Base-by-base conservation (phyloP, 2,797 vertebrate species). In the Spinus pinus region DNA sequence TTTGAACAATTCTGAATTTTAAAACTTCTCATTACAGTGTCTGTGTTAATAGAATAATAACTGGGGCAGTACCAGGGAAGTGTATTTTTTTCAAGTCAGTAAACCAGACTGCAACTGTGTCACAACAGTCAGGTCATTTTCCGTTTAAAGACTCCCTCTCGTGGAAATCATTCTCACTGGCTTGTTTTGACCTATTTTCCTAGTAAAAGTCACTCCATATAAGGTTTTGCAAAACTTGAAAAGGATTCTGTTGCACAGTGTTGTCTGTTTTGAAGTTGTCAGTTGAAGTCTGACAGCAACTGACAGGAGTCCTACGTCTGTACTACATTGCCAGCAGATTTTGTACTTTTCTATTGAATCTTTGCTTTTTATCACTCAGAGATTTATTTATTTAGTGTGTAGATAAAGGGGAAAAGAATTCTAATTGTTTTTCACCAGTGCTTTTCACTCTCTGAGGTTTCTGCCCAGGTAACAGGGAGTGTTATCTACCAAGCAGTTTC, bases 161-260 rank as follows among this genome's bases (percentile, higher is more conserved):
- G 96, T 95, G 96, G 95, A 91, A 95, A 49, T 81, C 65, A 71
- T 91, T 58, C 81, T 91, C 67, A 65, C 57, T 66, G 88, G 42
- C 80, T 88, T 23, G 25, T 89, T 95, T 46, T 87, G 88, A 92
- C 92, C 86, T 86, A 88, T 88, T 95, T 97, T 91, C 61, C 69
- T 30, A 51, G 31, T 61, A 83, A 82, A 93, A 94, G 51, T 83
- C 78, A 69, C 72, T 91, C 86, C 94, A 54, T 87, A 81, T 90
- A 91, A 81, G 79, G 88, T 16, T 67, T 46, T 39, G 61, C 39
- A 66, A 72, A 66, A 71, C 39, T 92, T 47, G 31, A 58, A 67
- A 71, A 47, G 0, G 3, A 7, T 78, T 80, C 71, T 77, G 51
- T 39, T 33, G 60, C 71, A 18, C 2, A 0, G 18, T 5, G 8